Evolutionary conservation across 2,113 vertebrate genomes (phyloP), one percentile per base, ranked within the genome.

Genomic region (Boleophthalmus pectinirostris): DNA sequence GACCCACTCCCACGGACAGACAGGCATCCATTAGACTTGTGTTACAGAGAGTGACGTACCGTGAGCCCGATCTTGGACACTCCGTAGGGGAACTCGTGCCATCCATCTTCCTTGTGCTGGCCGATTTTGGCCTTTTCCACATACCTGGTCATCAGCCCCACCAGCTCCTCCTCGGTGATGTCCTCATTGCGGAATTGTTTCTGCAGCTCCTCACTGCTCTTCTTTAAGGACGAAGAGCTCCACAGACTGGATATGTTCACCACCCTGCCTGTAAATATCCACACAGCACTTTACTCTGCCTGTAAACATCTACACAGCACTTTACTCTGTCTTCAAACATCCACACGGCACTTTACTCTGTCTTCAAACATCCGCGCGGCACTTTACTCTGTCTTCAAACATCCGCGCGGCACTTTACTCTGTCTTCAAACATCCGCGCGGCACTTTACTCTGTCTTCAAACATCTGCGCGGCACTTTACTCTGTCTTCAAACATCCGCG

Each of bases 41-140:
- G 6, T 38, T 38, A 10, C 9, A 43, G 10, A 8, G 21, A 18
- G 5, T 13, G 9, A 0, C 0, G 33, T 75, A 91, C 96, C 0
- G 95, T 99, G 25, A 98, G 87, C 0, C 96, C 96, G 0, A 93
- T 95, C 87, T 99, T 98, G 15, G 94, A 93, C 12, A 96, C 91
- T 0, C 95, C 96, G 0, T 98, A 99, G 0, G 94, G 90, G 0
- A 82, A 92, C 0, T 89, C 91, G 0, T 95, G 94, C 96, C 96
- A 96, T 0, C 97, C 97, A 3, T 85, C 88, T 20, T 94, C 58
- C 23, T 85, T 5, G 43, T 96, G 95, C 18, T 89, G 45, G 0
- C 61, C 86, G 0, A 80, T 93, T 87, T 95, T 93, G 16, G 94
- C 66, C 0, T 95, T 89, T 33, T 94, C 88, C 4, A 98, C 91